A percentile compares a stretch with the other conserved stretches of the same genome.
Conservation (phyloP, 2,888 invertebrate genomes). For the Anthrax anthrax region DNA sequence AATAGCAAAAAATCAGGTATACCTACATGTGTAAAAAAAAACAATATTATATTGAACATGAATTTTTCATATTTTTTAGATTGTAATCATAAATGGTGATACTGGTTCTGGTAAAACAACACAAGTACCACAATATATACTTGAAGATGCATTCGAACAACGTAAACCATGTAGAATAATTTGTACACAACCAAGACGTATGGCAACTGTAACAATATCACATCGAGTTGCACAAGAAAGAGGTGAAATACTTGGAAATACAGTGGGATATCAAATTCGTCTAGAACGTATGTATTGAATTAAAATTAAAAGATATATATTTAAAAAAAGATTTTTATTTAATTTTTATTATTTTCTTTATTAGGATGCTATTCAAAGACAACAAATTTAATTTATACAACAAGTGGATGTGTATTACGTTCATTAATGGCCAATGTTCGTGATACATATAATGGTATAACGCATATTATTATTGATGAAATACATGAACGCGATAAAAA, state of each 20-base stretch:
- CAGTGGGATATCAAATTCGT: constrained; percentile 82
- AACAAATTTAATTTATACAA: constrained; percentile 27
- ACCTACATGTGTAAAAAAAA: too few species aligned
- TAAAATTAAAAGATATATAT: too few species aligned
- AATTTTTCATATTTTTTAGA: constrained; percentile 27
- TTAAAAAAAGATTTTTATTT: not conserved
- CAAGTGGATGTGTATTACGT: constrained; percentile 42
- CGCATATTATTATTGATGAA: constrained; percentile 86
- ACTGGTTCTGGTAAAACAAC: constrained; percentile 94
- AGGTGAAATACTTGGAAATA: constrained; percentile 48
- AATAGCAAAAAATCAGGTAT: not conserved
- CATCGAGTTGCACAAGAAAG: constrained; percentile 68
- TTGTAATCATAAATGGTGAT: constrained; percentile 63
- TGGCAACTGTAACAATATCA: constrained; percentile 81
- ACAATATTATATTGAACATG: not conserved
- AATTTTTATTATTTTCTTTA: not conserved
- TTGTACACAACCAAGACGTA: constrained; percentile 84
- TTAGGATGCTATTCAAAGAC: constrained; percentile 21
- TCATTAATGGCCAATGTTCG: constrained; percentile 65
- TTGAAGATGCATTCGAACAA: constrained; percentile 54
- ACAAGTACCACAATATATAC: constrained; percentile 84
- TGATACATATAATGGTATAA: constrained; percentile 30
- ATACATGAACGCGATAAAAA: constrained; percentile 89
- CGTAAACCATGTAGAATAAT: constrained; percentile 64
- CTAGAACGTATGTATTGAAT: constrained; percentile 53